A percentile compares a stretch with the other conserved stretches of the same genome.
These are phyloP conservation scores for Brachionus paranguensis DNA, from an alignment of 1,140 invertebrate species.

Conservation along the genomic window DNA sequence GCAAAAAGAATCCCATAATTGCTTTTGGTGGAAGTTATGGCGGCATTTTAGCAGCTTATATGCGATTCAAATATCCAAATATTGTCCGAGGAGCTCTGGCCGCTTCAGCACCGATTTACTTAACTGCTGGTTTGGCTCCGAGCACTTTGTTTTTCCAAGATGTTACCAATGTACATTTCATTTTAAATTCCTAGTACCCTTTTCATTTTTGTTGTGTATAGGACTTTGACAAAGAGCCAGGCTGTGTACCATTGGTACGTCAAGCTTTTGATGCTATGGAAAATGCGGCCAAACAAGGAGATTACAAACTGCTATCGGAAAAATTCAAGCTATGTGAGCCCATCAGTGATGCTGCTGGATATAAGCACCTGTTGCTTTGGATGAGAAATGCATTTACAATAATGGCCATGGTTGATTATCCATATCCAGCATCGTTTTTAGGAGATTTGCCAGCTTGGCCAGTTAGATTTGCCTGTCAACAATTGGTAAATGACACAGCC, in stretches of 20 bases:
- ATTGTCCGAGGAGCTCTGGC: conserved; percentile 77
- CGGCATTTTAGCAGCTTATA: conserved; percentile 91
- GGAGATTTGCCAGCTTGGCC: conserved; percentile 75
- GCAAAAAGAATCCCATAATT: conserved; percentile 67
- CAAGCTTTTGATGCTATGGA: conserved; percentile 36
- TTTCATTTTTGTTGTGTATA: neutral
- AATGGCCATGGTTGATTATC: conserved; percentile 87
- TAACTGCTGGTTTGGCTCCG: conserved; percentile 26
- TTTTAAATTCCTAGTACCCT: neutral
- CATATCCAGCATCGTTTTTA: conserved; percentile 75
- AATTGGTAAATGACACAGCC: neutral
- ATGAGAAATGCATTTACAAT: conserved; percentile 62
- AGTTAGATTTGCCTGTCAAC: conserved; percentile 61
- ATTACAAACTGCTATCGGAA: neutral
- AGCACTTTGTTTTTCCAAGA: conserved; percentile 25
- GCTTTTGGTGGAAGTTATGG: conserved; percentile 86
- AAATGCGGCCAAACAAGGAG: neutral
- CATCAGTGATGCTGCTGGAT: conserved; percentile 15
- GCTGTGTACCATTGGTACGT: conserved; percentile 33
- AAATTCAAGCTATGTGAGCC: conserved; percentile 33
- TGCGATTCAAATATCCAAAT: conserved; percentile 91
- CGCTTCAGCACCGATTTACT: conserved; percentile 82
- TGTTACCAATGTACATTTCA: conserved; percentile 15
- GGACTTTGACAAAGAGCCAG: conserved; percentile 35
- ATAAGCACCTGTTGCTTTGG: conserved; percentile 24